A percentile compares a stretch with the other conserved stretches of the same genome.
Evolutionary conservation across 2,797 vertebrate species (phyloP).

Genomic region (Artibeus jamaicensis): DNA sequence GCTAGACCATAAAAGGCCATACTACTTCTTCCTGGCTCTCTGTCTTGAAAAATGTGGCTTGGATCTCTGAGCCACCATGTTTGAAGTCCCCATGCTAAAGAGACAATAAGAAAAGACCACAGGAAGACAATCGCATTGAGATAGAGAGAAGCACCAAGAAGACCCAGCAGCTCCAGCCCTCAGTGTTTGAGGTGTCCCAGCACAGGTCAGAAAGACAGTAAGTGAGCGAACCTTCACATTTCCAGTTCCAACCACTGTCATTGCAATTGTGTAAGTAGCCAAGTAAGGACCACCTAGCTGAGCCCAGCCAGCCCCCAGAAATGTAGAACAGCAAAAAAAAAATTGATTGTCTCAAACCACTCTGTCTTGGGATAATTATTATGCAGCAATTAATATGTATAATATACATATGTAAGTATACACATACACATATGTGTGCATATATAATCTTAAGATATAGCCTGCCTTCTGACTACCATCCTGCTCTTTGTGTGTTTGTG

Average conservation of each 20-base stretch:
- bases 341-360: background rate
- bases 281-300: background rate
- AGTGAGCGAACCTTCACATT: background rate
- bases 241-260: background rate
- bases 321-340: background rate
- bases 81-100: background rate
- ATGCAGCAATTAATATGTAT: background rate
- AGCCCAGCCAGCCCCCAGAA: background rate
- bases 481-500: background rate
- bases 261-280: rapidly evolving
- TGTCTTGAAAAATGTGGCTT: background rate
- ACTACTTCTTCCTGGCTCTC: background rate
- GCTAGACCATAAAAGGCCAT: background rate
- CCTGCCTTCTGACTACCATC: background rate
- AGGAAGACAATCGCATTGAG: background rate
- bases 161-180: background rate
- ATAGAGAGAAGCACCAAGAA: background rate
- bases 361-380: background rate
- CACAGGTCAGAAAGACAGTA: background rate
- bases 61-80: background rate
- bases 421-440: background rate
- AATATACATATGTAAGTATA: background rate
- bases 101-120: background rate
- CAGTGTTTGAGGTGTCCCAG: background rate
- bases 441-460: background rate